phyloP scores from a whole-genome alignment of 2,888 invertebrate species.

The Cosmia pyralina region DNA sequence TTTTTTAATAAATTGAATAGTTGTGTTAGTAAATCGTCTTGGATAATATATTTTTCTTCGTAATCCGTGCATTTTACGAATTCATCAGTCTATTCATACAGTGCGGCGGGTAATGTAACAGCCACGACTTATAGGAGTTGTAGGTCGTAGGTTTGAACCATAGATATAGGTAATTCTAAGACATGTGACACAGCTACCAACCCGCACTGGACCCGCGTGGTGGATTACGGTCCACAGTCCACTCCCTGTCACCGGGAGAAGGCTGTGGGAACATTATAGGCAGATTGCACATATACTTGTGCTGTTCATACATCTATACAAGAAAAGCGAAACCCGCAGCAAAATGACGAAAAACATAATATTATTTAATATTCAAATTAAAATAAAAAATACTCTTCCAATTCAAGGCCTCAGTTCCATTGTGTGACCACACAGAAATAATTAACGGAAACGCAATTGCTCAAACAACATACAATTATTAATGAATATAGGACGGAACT shows the following conservation, averaged over 20 bases:
- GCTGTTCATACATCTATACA: not conserved
- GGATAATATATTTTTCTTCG: not conserved
- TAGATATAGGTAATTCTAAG: no score
- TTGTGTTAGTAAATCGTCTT: not conserved
- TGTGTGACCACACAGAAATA: constrained; percentile 41
- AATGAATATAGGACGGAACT: constrained; percentile 54
- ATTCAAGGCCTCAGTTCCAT: constrained; percentile 27
- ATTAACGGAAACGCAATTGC: constrained; percentile 56
- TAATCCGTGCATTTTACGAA: not conserved
- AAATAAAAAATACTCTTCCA: not conserved
- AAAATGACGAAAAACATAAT: not conserved
- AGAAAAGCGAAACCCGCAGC: not conserved
- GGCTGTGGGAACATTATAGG: not conserved
- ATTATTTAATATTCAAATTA: not conserved
- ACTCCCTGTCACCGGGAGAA: not conserved
- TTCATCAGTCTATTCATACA: not conserved
- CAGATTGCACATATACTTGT: not conserved
- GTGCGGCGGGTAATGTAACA: not conserved
- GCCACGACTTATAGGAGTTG: not conserved
- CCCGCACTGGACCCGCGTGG: not conserved
- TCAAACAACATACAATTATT: constrained; percentile 42
- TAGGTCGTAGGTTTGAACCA: not conserved
- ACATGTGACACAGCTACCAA: no score
- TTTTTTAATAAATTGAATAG: not conserved
- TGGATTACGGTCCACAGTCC: not conserved